Percentiles rank a stretch among this genome's conserved stretches.
Conservation (phyloP, 2,113 vertebrate genomes). For the Onychostruthus taczanowskii region DNA sequence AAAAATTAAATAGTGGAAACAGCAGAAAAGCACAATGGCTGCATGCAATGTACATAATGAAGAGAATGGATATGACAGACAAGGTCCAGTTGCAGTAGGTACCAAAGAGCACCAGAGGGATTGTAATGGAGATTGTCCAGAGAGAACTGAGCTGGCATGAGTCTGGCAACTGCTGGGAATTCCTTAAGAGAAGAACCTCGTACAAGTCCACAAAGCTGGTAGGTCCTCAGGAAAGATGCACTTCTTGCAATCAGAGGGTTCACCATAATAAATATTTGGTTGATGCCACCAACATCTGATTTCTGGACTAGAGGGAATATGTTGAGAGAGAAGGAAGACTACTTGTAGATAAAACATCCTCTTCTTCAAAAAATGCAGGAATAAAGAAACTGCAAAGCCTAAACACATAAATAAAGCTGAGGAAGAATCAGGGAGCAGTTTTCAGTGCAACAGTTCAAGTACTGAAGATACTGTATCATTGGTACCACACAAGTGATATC, state of each 20-base stretch:
- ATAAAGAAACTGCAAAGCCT: neutral
- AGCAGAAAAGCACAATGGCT: neutral
- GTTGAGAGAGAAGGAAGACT: neutral
- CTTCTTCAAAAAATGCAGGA: neutral
- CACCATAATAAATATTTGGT: neutral
- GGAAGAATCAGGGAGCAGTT: neutral
- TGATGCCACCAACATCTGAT: neutral
- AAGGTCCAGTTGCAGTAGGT: neutral
- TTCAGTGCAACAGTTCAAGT: neutral
- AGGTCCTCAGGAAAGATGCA: neutral
- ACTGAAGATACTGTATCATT: neutral
- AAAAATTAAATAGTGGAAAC: neutral
- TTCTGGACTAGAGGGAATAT: neutral
- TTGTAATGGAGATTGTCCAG: neutral
- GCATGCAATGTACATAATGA: neutral
- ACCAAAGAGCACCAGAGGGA: neutral
- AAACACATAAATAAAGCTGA: neutral
- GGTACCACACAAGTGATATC: neutral
- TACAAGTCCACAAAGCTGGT: neutral
- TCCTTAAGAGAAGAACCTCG: neutral
- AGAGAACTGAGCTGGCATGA: neutral
- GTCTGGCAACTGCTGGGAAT: neutral
- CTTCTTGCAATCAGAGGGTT: neutral
- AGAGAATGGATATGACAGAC: neutral
- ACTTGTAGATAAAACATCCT: neutral